Percentiles rank a stretch among this genome's conserved stretches.
These are phyloP conservation scores for Oscheius sp. DNA, from an alignment of 2,888 invertebrate genomes.

Conservation along the genomic window DNA sequence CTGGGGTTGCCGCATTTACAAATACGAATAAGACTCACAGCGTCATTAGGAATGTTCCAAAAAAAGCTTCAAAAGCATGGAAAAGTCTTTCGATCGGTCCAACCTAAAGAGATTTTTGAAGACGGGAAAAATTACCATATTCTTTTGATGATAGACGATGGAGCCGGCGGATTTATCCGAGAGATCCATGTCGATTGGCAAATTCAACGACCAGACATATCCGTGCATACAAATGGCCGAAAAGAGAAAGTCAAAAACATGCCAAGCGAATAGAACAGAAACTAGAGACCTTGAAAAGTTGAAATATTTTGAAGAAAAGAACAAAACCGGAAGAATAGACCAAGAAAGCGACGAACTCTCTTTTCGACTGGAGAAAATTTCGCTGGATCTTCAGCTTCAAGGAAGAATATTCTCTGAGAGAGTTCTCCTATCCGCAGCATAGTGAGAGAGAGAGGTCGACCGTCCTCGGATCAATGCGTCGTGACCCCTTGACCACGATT, in stretches of 20 bases:
- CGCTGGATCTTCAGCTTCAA: slow-evolving; percentile 14
- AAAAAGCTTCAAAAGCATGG: slow-evolving; percentile 10
- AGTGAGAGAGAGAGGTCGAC: not conserved
- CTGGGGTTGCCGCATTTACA: no score
- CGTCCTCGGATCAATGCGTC: not conserved
- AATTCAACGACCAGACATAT: slow-evolving; percentile 56
- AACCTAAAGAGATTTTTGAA: slow-evolving; percentile 1
- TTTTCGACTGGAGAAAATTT: not conserved
- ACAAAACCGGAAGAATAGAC: slow-evolving; percentile 33
- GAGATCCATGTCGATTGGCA: slow-evolving; percentile 56
- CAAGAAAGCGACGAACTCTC: not conserved
- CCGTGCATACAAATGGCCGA: slow-evolving; percentile 53
- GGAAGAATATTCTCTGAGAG: not conserved
- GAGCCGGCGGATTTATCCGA: slow-evolving; percentile 56
- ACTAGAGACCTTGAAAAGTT: slow-evolving; percentile 41
- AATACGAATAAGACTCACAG: no score
- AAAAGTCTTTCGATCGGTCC: slow-evolving; percentile 13
- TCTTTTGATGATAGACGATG: slow-evolving; percentile 48
- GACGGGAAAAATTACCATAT: slow-evolving; percentile 10
- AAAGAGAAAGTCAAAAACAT: slow-evolving; percentile 55
- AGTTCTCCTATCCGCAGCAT: not conserved
- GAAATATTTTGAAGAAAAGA: slow-evolving; percentile 13
- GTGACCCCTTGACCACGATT: slow-evolving; percentile 13
- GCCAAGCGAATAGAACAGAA: slow-evolving; percentile 42
- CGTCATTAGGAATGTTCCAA: slow-evolving; percentile 7